Base-by-base conservation (phyloP, 2,888 invertebrate species). In the Coleophora deauratella region DNA sequence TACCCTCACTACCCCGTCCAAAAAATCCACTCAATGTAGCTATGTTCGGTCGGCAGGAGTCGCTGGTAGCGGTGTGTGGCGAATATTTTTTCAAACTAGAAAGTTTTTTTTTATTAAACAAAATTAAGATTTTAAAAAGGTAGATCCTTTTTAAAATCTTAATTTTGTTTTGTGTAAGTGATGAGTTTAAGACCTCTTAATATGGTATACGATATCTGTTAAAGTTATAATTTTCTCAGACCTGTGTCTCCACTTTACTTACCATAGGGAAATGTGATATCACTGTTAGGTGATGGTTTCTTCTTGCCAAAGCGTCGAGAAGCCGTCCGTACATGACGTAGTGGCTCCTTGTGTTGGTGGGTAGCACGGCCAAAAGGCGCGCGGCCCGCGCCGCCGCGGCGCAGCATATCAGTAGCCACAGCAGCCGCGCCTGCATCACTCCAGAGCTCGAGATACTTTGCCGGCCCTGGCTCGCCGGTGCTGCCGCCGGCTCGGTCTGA, bases 311-410 rank as follows among this genome's bases (percentile, higher is more conserved):
- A 1, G 78, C 86, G 15, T 78, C 72, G 14, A 87, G 57, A 12
- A 87, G 71, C 41, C 72, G 67, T 43, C 86, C 81, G 54, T 86
- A 87, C 78, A 87, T 86, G 42, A 85, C 86, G 49, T 81, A 75
- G 62, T 88, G 87, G 62, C 88, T 88, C 54, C 78, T 77, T 35
- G 86, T 86, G 66, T 87, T 81, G 35, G 86, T 85, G 14, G 87
- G 87, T 52, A 87, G 62, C 34, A 87, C 77, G 45, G 72, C 86
- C 31, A 87, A 69, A 30, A 87, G 56, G 12, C 78, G 68, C 28
- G 86, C 86, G 40, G 76, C 72, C 34, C 64, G 57, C 44, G 62
- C 67, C 44, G 58, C 60, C 43, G 60, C 60, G 53, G 53, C 68
- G 55, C 60, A 64, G 49, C 50, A 49, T 51, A 72, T 43, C 50